A percentile compares a stretch with the other conserved stretches of the same genome.
phyloP scores from a whole-genome alignment of 2,113 vertebrate species.

The Calidris pygmaea region DNA sequence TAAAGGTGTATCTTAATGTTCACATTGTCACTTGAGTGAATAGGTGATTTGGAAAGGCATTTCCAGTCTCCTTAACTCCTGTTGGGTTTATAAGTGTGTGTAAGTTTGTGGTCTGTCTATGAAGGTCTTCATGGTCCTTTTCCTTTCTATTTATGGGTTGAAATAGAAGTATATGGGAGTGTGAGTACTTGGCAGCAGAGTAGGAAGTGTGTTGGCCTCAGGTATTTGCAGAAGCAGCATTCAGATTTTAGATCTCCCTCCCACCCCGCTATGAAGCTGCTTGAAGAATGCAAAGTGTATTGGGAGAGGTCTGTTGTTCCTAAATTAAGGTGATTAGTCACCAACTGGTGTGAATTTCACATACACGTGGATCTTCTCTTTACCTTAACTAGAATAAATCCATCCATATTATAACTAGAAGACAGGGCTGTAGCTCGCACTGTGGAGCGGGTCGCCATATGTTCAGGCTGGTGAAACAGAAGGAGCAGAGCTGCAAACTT shows the following conservation, averaged over 20 bases:
- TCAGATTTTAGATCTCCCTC: neutral
- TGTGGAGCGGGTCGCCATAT: neutral
- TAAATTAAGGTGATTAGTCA: constrained; percentile 17
- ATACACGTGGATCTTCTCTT: neutral
- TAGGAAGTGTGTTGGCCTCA: neutral
- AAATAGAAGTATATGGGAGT: neutral
- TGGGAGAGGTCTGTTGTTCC: neutral
- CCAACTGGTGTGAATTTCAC: neutral
- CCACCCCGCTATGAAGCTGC: neutral
- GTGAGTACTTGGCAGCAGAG: neutral
- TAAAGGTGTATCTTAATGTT: neutral
- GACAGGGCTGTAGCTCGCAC: neutral
- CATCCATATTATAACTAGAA: neutral
- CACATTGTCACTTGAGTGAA: neutral
- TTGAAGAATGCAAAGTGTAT: neutral
- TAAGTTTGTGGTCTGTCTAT: neutral
- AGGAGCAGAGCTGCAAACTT: neutral
- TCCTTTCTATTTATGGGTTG: neutral
- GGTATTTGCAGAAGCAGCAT: neutral
- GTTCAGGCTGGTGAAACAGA: constrained; percentile 5
- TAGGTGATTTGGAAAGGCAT: neutral
- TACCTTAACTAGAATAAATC: constrained; percentile 5
- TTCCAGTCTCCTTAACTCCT: neutral
- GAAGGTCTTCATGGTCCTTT: neutral
- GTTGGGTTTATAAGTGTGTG: neutral